Conservation (phyloP, 2,113 vertebrate genomes). For the Calyptommatus sinebrachiatus region DNA sequence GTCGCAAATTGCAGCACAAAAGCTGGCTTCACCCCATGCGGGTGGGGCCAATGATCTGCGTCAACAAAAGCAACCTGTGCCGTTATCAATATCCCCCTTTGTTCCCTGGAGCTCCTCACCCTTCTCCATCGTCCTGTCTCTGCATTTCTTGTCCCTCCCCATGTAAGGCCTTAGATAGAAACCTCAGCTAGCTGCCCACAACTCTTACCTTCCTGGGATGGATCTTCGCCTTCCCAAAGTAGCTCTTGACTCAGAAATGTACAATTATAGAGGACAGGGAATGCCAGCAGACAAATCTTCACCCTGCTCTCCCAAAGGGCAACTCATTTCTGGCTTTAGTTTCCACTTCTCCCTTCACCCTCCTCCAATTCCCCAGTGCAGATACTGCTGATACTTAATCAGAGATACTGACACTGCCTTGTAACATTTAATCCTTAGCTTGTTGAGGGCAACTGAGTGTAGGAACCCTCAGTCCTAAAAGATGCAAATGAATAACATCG, state of each 20-base stretch:
- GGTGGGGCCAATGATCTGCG: background rate
- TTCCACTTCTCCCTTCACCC: background rate
- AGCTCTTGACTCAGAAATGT: background rate
- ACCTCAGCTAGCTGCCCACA: background rate
- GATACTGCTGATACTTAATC: background rate
- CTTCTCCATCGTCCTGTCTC: background rate
- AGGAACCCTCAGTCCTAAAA: too few species aligned
- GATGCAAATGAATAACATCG: background rate
- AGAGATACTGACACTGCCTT: background rate
- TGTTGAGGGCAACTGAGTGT: background rate
- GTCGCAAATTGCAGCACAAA: background rate
- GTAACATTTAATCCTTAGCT: constrained; percentile 7
- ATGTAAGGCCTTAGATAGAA: background rate
- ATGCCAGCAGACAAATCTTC: background rate
- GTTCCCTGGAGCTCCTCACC: background rate
- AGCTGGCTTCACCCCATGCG: background rate
- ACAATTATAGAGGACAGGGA: background rate
- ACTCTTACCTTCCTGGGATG: background rate
- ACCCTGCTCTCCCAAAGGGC: background rate
- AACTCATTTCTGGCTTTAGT: background rate
- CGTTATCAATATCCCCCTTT: background rate
- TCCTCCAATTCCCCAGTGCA: background rate
- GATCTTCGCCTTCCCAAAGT: background rate
- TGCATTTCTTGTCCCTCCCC: background rate
- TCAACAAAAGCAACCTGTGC: constrained; percentile 1